These are phyloP conservation scores for Eupithecia pulchellata DNA, from an alignment of 2,888 invertebrate species.

Conservation along the genomic window DNA sequence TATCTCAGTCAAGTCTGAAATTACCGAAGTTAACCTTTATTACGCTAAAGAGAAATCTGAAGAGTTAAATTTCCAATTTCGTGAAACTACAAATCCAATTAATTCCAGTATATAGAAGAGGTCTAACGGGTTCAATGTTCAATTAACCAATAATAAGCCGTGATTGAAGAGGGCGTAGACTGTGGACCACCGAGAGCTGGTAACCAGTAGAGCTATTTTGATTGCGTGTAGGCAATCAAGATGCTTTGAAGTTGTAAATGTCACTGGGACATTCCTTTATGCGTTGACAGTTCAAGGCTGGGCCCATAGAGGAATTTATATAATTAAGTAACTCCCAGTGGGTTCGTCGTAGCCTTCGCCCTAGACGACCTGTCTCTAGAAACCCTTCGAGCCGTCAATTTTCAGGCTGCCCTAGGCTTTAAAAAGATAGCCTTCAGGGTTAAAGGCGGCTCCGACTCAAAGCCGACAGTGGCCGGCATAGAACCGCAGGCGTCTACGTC, in stretches of 20 bases:
- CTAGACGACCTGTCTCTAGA: too few relatives aligned
- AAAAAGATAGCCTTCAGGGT: too few relatives aligned
- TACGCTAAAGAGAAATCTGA: conserved; percentile 44
- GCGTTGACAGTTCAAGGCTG: conserved; percentile 29
- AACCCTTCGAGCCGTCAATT: too few relatives aligned
- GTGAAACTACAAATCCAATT: conserved; percentile 53
- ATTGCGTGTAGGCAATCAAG: conserved; percentile 43
- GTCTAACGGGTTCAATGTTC: conserved; percentile 54
- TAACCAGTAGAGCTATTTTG: conserved; percentile 42
- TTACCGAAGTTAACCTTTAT: conserved; percentile 42
- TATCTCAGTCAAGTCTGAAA: conserved; percentile 37
- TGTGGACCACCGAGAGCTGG: conserved; percentile 35
- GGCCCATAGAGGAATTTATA: conserved; percentile 4
- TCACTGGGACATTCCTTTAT: conserved; percentile 29
- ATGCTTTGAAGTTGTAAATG: conserved; percentile 36
- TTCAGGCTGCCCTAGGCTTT: too few relatives aligned
- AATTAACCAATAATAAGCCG: conserved; percentile 56
- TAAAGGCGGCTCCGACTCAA: too few relatives aligned
- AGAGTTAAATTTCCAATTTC: conserved; percentile 51
- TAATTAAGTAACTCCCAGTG: background rate
- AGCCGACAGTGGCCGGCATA: too few relatives aligned
- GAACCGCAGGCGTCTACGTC: too few relatives aligned
- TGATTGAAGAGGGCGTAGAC: conserved; percentile 45
- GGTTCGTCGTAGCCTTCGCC: too few relatives aligned
- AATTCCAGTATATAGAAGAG: conserved; percentile 48